Conservation (phyloP, 2,888 invertebrate genomes). For the Cactoblastis cactorum region DNA sequence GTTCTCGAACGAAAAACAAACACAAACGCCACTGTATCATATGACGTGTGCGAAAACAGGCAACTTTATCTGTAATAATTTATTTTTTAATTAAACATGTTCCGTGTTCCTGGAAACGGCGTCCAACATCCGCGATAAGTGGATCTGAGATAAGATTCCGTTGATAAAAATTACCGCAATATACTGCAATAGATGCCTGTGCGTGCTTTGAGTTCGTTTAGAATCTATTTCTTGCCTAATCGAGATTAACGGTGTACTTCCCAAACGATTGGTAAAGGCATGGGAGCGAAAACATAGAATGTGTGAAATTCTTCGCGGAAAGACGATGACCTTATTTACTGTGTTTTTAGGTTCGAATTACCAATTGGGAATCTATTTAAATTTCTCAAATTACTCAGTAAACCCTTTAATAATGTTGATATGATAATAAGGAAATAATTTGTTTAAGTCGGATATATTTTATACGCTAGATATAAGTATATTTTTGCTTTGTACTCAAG, state of each 20-base stretch:
- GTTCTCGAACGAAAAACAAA: background rate
- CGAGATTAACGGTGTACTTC: constrained; percentile 3
- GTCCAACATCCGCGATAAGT: constrained; percentile 7
- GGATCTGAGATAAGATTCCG: background rate
- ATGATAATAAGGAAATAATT: too few relatives aligned
- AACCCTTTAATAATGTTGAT: too few relatives aligned
- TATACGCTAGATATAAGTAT: too few relatives aligned
- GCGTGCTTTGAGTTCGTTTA: constrained; percentile 4
- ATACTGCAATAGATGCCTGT: background rate
- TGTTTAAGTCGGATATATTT: too few relatives aligned
- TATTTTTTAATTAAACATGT: constrained; percentile 3
- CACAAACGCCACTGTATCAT: background rate
- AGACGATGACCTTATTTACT: background rate
- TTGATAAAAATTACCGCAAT: constrained; percentile 5
- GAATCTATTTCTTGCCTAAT: constrained; percentile 7
- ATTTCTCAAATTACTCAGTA: too few relatives aligned
- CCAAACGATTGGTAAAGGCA: background rate
- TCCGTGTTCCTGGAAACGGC: constrained; percentile 6
- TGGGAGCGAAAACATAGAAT: background rate
- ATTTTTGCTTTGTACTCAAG: too few relatives aligned
- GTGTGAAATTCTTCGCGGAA: background rate
- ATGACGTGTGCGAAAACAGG: background rate
- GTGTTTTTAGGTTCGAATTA: too few relatives aligned
- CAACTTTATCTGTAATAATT: constrained; percentile 1
- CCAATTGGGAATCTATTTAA: too few relatives aligned